These are phyloP conservation scores for Panthera tigris DNA, from an alignment of 2,113 vertebrate genomes.

Conservation along the genomic window DNA sequence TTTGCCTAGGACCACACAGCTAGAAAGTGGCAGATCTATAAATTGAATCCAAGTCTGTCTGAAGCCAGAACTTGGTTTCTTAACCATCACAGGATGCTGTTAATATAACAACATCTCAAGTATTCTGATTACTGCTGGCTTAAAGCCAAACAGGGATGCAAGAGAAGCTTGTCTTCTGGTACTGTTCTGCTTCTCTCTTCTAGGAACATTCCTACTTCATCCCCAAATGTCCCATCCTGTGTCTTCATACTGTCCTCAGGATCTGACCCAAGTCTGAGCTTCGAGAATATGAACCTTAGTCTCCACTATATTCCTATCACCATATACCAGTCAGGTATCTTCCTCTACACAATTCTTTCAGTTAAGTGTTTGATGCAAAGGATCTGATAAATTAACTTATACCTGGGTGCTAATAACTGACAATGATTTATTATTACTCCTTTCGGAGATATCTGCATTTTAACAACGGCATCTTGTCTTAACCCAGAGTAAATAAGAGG, in stretches of 20 bases:
- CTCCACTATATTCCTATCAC: constrained; percentile 26
- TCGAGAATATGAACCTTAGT: neutral
- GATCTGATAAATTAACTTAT: constrained; percentile 20
- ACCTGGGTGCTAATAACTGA: neutral
- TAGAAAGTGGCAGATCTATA: neutral
- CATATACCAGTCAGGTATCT: neutral
- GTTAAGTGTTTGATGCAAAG: neutral
- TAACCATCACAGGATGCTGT: neutral
- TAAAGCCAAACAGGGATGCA: neutral
- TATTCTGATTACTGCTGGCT: neutral
- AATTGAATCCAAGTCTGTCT: neutral
- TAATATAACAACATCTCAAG: neutral
- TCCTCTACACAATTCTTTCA: neutral
- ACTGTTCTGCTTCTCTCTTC: neutral
- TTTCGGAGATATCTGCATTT: neutral
- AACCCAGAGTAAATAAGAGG: neutral
- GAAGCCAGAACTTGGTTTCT: neutral
- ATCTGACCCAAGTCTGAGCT: neutral
- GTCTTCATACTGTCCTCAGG: neutral
- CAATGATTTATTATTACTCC: neutral
- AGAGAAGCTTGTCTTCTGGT: neutral
- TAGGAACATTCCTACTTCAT: neutral
- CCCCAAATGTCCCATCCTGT: neutral
- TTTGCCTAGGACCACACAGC: neutral
- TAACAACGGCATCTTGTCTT: neutral